A percentile compares a stretch with the other conserved stretches of the same genome.
Evolutionary conservation across 1,140 invertebrate genomes (phyloP).

Genomic region (Onthophagus taurus): DNA sequence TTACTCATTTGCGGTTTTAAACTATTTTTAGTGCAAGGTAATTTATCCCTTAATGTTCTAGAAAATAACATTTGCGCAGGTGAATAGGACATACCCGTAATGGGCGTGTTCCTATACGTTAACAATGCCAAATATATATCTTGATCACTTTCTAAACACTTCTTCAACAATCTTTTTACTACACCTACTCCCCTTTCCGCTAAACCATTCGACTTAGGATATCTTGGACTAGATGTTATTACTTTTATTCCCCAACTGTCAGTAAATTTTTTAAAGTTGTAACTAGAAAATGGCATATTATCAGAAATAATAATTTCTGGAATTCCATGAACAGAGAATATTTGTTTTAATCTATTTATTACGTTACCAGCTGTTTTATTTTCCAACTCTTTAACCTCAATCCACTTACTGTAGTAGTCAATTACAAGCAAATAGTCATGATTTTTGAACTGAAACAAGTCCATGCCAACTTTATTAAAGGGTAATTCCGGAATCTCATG

Average conservation of each 20-base stretch:
- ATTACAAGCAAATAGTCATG: conserved; percentile 31
- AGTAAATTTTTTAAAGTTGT: background rate
- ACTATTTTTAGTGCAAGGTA: too few relatives aligned
- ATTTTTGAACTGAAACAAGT: conserved; percentile 29
- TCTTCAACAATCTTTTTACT: too few relatives aligned
- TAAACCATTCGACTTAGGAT: conserved; percentile 2
- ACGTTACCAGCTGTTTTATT: conserved; percentile 1
- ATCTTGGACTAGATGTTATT: background rate
- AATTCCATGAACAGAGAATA: conserved; percentile 22
- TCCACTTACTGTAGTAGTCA: conserved; percentile 31
- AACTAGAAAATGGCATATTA: background rate
- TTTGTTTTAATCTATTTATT: conserved; percentile 17
- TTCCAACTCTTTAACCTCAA: conserved; percentile 20
- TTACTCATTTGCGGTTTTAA: too few relatives aligned
- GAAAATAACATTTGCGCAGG: too few relatives aligned
- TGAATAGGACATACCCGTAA: too few relatives aligned
- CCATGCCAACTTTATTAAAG: conserved; percentile 28
- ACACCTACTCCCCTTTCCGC: too few relatives aligned
- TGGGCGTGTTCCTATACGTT: too few relatives aligned
- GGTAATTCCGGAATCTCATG: conserved; percentile 26
- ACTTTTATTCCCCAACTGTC: background rate
- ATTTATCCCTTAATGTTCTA: too few relatives aligned
- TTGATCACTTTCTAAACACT: too few relatives aligned
- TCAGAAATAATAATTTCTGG: conserved; percentile 3
- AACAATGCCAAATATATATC: too few relatives aligned